Evolutionary conservation across 2,888 invertebrate genomes (phyloP), one percentile per base, ranked within the genome.

Genomic region (Argyresthia albistria): DNA sequence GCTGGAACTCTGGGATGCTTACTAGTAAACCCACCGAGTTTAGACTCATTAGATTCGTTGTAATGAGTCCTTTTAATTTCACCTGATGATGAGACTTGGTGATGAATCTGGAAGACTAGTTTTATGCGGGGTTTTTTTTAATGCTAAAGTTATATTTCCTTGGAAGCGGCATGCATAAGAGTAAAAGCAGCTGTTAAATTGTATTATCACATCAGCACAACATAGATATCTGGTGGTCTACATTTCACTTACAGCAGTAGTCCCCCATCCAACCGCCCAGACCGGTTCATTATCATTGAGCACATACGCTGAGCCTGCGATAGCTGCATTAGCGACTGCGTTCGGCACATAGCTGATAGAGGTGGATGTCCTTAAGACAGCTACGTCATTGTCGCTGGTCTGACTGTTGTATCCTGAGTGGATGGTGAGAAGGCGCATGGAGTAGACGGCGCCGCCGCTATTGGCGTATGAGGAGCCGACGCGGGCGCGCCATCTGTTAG

Each of bases 371-470:
- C 65, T 71, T 9, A 84, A n/a, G 7, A 87, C 57, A 10, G 75
- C 69, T n/a, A 86, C 57, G 55, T 88, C 86, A 25, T 46, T 69
- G 42, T 69, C 64, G 0, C 57, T 11, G 1, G 57, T 64, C 0
- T 9, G 0, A 0, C 39, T 1, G 53, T 74, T 67, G 64, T 70
- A 88, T 43, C 57, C 51, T 0, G 69, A 62, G 56, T 89, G 80
- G 11, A 56, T 59, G 12, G 66, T 61, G 52, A 68, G 60, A 9
- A 8, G 15, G 7, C 50, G 35, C 0, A 60, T 35, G 37, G 54
- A 56, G 54, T 65, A 59, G 1, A 72, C 65, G 0, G 45, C 45
- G 2, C 78, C 77, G 0, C 73, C 74, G 35, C 67, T 67, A 57
- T 64, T 69, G 3, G 68, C 65, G 16, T 11, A 59, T 0, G 65